Percentiles rank a stretch among this genome's conserved stretches.
phyloP scores from a whole-genome alignment of 2,797 vertebrate species.

The Notoglanidium macrostoma region DNA sequence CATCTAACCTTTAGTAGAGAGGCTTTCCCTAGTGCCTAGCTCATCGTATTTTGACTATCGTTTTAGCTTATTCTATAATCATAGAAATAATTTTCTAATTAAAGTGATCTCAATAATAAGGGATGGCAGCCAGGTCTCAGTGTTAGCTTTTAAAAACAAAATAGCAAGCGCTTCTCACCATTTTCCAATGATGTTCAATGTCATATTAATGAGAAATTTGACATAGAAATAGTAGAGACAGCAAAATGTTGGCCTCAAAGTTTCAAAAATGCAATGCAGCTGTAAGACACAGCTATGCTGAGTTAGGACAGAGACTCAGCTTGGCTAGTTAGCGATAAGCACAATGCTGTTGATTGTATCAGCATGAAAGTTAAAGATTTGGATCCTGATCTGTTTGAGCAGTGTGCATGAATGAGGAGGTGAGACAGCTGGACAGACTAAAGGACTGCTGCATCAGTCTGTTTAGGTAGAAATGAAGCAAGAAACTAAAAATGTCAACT shows the following conservation, averaged over 20 bases:
- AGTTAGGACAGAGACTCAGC: neutral
- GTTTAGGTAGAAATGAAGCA: neutral
- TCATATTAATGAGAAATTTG: neutral
- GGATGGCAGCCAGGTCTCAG: neutral
- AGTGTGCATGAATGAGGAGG: neutral
- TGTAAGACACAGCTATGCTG: neutral
- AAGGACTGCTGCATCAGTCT: neutral
- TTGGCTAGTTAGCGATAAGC: neutral
- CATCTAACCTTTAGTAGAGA: slow-evolving; percentile 52
- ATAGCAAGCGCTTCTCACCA: neutral
- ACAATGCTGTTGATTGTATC: neutral
- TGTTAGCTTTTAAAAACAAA: neutral
- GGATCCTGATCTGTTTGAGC: neutral
- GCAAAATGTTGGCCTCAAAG: neutral
- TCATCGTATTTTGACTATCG: neutral
- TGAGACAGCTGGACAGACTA: neutral
- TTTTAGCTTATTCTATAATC: neutral
- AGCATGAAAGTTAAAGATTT: neutral
- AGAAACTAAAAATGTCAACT: neutral
- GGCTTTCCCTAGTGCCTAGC: slow-evolving; percentile 26
- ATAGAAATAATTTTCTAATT: neutral
- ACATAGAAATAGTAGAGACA: neutral
- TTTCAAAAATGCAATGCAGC: neutral
- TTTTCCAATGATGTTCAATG: neutral
- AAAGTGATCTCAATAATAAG: neutral